Evolutionary conservation across 1,140 invertebrate species (phyloP).

Genomic region (Drosophila persimilis): DNA sequence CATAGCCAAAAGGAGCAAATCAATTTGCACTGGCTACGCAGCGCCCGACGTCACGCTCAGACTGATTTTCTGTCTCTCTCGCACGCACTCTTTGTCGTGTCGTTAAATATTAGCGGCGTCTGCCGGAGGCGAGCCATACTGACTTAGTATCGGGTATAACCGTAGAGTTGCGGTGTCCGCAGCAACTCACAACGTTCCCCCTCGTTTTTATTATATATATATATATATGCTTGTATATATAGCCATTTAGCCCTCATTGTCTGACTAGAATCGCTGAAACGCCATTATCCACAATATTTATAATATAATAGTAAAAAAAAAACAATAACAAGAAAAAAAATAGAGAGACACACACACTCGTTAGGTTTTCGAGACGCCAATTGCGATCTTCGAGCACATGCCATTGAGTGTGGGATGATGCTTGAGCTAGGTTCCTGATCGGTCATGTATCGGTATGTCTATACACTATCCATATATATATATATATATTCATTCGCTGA

Average conservation of each 20-base stretch:
- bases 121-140: no score
- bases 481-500: conserved; percentile 15
- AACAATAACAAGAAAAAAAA: conserved; percentile 21
- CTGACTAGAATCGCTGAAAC: conserved; percentile 11
- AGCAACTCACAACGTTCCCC: no score
- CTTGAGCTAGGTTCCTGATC: conserved; percentile 61
- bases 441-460: conserved; percentile 18
- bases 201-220: conserved; percentile 13
- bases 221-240: conserved; percentile 38
- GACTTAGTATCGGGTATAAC: no score
- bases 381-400: conserved; percentile 1
- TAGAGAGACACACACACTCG: not conserved
- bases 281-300: conserved; percentile 24
- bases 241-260: conserved; percentile 30
- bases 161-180: no score
- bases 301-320: conserved; percentile 51
- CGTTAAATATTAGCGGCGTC: no score
- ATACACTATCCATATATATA: conserved; percentile 25
- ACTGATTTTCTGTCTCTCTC: no score
- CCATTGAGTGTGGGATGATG: conserved; percentile 19
- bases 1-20: no score
- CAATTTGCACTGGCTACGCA: no score
- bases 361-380: not conserved
- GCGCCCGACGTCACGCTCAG: no score
- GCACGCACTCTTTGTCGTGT: no score